A percentile compares a stretch with the other conserved stretches of the same genome.
Evolutionary conservation across 2,797 vertebrate genomes (phyloP).

Genomic region (Gadopsis marmoratus): DNA sequence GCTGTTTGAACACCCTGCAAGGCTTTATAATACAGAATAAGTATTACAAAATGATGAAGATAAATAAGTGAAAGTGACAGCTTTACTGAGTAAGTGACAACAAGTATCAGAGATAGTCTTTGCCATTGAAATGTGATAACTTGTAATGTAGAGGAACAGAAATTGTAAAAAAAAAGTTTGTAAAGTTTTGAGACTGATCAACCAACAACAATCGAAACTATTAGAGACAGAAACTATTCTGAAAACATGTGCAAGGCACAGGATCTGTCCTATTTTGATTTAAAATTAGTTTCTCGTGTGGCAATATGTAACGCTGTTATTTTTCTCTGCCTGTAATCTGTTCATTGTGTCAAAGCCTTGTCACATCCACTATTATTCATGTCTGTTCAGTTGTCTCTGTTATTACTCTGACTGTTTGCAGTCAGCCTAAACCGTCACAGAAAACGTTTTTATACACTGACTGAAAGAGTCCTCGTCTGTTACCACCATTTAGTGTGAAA

Average conservation of each 20-base stretch:
- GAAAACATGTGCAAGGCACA: slow-evolving; percentile 42
- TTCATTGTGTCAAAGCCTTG: slow-evolving; percentile 45
- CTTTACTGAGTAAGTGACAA: slow-evolving; percentile 3
- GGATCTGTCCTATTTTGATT: slow-evolving; percentile 32
- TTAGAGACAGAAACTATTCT: slow-evolving; percentile 5
- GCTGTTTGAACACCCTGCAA: neutral
- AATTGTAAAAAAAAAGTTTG: neutral
- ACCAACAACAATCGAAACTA: neutral
- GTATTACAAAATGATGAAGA: neutral
- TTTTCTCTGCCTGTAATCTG: slow-evolving; percentile 47
- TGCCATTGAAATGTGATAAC: neutral
- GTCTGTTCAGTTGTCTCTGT: slow-evolving; percentile 43
- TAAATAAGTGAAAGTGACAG: neutral
- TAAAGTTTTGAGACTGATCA: slow-evolving; percentile 4
- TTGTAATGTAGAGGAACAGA: slow-evolving; percentile 1
- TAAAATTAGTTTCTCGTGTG: slow-evolving; percentile 43
- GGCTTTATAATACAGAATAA: neutral
- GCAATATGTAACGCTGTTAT: slow-evolving; percentile 37
- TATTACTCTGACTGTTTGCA: slow-evolving; percentile 45
- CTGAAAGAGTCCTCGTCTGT: slow-evolving; percentile 22
- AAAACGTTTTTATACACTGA: slow-evolving; percentile 30
- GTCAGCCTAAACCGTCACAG: slow-evolving; percentile 38
- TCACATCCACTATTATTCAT: slow-evolving; percentile 31
- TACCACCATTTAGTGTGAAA: slow-evolving; percentile 23
- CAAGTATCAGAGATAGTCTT: neutral